These are phyloP conservation scores for Myrmophylax atrothorax DNA, from an alignment of 2,113 vertebrate genomes.

Conservation along the genomic window DNA sequence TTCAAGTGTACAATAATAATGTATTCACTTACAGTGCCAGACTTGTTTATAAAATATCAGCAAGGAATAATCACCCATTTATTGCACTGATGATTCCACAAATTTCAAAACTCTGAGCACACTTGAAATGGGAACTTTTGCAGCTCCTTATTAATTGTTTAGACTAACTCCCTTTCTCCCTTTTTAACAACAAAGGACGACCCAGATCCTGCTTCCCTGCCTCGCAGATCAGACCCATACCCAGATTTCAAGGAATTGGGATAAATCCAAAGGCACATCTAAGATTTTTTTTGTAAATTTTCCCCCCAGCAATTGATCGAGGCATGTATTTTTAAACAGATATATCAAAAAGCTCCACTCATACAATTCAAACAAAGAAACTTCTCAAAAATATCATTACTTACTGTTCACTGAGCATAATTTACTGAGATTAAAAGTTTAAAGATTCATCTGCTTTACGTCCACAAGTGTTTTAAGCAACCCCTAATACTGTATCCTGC, in stretches of 20 bases:
- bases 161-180: background rate
- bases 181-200: constrained; percentile 47
- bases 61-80: background rate
- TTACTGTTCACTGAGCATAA: constrained; percentile 73
- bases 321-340: background rate
- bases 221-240: background rate
- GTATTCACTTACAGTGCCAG: constrained; percentile 11
- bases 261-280: background rate
- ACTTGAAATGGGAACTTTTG: background rate
- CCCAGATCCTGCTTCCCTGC: background rate
- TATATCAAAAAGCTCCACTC: constrained; percentile 15
- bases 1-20: constrained; percentile 40
- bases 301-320: background rate
- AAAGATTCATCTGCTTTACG: constrained; percentile 70
- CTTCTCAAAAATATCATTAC: constrained; percentile 71
- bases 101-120: constrained; percentile 16
- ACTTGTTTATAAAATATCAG: constrained; percentile 51
- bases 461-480: constrained; percentile 65
- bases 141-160: constrained; percentile 9
- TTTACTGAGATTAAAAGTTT: constrained; percentile 74
- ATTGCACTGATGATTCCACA: background rate
- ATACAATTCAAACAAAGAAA: constrained; percentile 44
- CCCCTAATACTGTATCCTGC: constrained; percentile 28
- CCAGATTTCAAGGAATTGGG: background rate
- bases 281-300: background rate